phyloP scores from a whole-genome alignment of 30 jellyfish, hydroid and myxozoan species.

The Mastigias papua region DNA sequence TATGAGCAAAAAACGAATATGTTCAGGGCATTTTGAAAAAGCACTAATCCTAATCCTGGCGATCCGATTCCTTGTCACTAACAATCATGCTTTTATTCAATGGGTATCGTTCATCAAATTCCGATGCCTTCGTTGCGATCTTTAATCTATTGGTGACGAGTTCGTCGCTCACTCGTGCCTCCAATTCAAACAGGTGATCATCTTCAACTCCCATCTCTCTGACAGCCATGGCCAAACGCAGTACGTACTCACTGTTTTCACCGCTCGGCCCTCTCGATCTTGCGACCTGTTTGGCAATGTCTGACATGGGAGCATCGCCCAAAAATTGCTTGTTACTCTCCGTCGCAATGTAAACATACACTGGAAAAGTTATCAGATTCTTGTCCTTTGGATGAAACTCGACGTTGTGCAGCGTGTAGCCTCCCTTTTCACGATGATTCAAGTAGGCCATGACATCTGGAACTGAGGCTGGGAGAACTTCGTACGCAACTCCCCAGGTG shows the following conservation, averaged over 20 bases:
- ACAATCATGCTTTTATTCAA: background rate
- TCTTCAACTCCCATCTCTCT: slow-evolving; percentile 72
- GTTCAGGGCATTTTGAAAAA: background rate
- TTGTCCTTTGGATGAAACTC: slow-evolving; percentile 71
- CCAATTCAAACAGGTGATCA: slow-evolving; percentile 76
- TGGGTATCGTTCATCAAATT: background rate
- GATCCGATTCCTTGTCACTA: slow-evolving; percentile 28
- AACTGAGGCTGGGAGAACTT: slow-evolving; percentile 67
- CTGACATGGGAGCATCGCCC: slow-evolving; percentile 89
- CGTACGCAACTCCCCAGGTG: slow-evolving; percentile 96
- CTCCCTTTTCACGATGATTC: slow-evolving; percentile 96
- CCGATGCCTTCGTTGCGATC: background rate
- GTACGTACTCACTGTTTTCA: slow-evolving; percentile 85
- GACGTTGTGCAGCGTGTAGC: slow-evolving; percentile 82
- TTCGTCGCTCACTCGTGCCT: slow-evolving; percentile 53
- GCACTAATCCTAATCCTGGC: slow-evolving; percentile 4
- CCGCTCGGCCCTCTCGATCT: slow-evolving; percentile 95
- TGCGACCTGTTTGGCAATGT: slow-evolving; percentile 87
- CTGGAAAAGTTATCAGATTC: slow-evolving; percentile 41
- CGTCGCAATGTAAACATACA: slow-evolving; percentile 85
- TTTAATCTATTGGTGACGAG: slow-evolving; percentile 9
- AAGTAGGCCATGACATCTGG: slow-evolving; percentile 86
- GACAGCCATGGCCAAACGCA: slow-evolving; percentile 72
- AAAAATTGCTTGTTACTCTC: slow-evolving; percentile 74
- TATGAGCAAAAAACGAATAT: too few relatives aligned